A percentile compares a stretch with the other conserved stretches of the same genome.
These are phyloP conservation scores for Chanos chanos DNA, from an alignment of 2,797 vertebrate genomes.

Conservation along the genomic window DNA sequence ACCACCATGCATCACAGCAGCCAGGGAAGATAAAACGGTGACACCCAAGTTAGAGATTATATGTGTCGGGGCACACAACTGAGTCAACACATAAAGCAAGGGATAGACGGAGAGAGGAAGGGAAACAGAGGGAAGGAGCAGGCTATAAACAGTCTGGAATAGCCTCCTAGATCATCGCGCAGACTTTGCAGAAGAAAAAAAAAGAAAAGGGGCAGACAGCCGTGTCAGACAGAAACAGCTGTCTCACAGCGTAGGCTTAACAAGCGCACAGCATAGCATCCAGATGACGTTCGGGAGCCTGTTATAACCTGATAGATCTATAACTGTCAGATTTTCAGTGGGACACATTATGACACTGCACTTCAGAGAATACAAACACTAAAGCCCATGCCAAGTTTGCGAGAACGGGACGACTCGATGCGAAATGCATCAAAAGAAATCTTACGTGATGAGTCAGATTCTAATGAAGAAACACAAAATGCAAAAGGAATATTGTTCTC, in stretches of 20 bases:
- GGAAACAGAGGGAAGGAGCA: neutral
- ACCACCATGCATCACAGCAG: neutral
- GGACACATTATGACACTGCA: slow-evolving; percentile 5
- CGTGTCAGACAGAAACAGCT: slow-evolving; percentile 13
- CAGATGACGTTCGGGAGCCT: neutral
- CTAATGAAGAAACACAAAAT: too few relatives aligned
- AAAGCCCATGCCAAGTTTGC: neutral
- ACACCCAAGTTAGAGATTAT: neutral
- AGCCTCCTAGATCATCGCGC: slow-evolving; percentile 4
- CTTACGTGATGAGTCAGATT: too few relatives aligned
- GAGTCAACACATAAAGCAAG: slow-evolving; percentile 5
- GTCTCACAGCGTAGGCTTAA: neutral
- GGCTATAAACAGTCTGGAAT: slow-evolving; percentile 3
- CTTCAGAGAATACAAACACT: neutral
- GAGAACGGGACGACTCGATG: too few relatives aligned
- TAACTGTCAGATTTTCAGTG: slow-evolving; percentile 10
- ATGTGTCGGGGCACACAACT: neutral
- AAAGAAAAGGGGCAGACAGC: slow-evolving; percentile 10
- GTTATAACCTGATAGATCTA: slow-evolving; percentile 9
- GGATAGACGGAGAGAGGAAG: neutral
- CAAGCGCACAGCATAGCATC: neutral
- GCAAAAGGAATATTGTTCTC: too few relatives aligned
- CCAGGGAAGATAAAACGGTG: slow-evolving; percentile 16
- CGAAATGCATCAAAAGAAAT: too few relatives aligned
- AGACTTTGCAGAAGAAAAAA: neutral